Percentiles rank a stretch among this genome's conserved stretches.
These are phyloP conservation scores for Cacoxenus indagator DNA, from an alignment of 2,888 invertebrate species.

Conservation along the genomic window DNA sequence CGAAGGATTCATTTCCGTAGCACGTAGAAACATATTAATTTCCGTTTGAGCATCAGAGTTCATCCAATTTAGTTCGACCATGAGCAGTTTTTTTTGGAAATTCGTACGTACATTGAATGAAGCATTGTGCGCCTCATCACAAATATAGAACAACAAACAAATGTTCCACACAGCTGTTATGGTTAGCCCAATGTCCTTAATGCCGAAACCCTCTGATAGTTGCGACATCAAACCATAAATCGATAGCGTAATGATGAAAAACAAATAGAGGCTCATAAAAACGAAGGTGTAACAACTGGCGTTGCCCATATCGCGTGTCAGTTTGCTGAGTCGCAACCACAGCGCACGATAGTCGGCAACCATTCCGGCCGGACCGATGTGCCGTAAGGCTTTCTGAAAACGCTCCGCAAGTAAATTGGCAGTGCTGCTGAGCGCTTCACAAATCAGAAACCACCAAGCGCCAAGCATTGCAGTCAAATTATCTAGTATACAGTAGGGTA, in stretches of 20 bases:
- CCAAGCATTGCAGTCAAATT: slow-evolving; percentile 79
- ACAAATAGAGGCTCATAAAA: slow-evolving; percentile 78
- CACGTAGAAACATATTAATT: slow-evolving; percentile 82
- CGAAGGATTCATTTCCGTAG: slow-evolving; percentile 83
- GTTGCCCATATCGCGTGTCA: slow-evolving; percentile 77
- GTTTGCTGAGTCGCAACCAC: slow-evolving; percentile 80
- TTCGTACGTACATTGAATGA: slow-evolving; percentile 80
- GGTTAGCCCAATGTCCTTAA: slow-evolving; percentile 79
- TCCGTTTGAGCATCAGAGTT: slow-evolving; percentile 82
- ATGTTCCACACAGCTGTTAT: slow-evolving; percentile 78
- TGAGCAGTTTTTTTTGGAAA: slow-evolving; percentile 81
- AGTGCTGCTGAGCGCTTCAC: slow-evolving; percentile 76
- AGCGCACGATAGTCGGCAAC: slow-evolving; percentile 80
- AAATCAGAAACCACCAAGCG: slow-evolving; percentile 80
- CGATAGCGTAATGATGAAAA: slow-evolving; percentile 81
- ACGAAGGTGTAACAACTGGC: slow-evolving; percentile 79
- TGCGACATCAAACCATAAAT: slow-evolving; percentile 82
- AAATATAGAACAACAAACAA: slow-evolving; percentile 79
- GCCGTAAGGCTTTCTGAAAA: slow-evolving; percentile 79
- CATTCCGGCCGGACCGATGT: slow-evolving; percentile 78
- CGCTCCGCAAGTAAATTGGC: slow-evolving; percentile 79
- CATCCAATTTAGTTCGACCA: slow-evolving; percentile 83
- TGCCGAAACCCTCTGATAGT: slow-evolving; percentile 80
- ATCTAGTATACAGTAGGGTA: slow-evolving; percentile 80
- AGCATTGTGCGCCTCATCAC: slow-evolving; percentile 82